These are phyloP conservation scores for Oxystoma pomonae DNA, from an alignment of 2,888 invertebrate species.

Conservation along the genomic window DNA sequence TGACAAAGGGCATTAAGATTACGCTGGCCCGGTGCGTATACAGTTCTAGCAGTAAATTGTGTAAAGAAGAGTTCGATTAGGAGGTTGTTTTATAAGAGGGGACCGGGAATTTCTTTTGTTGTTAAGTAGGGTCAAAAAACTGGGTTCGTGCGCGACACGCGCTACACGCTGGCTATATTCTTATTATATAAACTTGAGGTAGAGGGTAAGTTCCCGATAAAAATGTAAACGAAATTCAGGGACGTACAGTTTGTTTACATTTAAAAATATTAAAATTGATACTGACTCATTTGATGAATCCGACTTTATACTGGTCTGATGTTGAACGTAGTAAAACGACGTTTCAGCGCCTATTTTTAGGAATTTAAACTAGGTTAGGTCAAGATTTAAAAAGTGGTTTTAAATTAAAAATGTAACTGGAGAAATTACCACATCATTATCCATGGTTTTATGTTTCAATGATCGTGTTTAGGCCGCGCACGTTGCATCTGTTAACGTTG, in stretches of 20 bases:
- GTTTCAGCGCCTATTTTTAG: too few species aligned
- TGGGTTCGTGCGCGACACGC: slow-evolving; percentile 48
- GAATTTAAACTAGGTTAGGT: too few species aligned
- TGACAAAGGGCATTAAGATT: slow-evolving; percentile 48
- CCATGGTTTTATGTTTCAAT: too few species aligned
- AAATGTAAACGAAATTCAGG: slow-evolving; percentile 40
- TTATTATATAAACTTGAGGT: slow-evolving; percentile 40
- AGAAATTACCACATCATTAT: too few species aligned
- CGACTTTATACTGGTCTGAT: too few species aligned
- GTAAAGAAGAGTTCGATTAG: slow-evolving; percentile 32
- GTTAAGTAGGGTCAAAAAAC: slow-evolving; percentile 45
- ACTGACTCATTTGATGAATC: too few species aligned
- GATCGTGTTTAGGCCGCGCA: too few species aligned
- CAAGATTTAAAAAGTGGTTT: too few species aligned
- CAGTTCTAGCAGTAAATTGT: slow-evolving; percentile 24
- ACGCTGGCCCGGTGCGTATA: slow-evolving; percentile 42
- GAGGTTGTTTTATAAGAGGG: slow-evolving; percentile 33
- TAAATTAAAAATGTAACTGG: too few species aligned
- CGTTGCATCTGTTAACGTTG: too few species aligned
- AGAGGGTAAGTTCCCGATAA: slow-evolving; percentile 31
- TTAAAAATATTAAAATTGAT: not conserved
- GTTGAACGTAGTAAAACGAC: too few species aligned
- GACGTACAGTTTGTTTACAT: slow-evolving; percentile 27
- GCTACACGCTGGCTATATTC: slow-evolving; percentile 40
- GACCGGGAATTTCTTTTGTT: slow-evolving; percentile 44